phyloP scores from a whole-genome alignment of 1,140 invertebrate species.

The Halesus radiatus region DNA sequence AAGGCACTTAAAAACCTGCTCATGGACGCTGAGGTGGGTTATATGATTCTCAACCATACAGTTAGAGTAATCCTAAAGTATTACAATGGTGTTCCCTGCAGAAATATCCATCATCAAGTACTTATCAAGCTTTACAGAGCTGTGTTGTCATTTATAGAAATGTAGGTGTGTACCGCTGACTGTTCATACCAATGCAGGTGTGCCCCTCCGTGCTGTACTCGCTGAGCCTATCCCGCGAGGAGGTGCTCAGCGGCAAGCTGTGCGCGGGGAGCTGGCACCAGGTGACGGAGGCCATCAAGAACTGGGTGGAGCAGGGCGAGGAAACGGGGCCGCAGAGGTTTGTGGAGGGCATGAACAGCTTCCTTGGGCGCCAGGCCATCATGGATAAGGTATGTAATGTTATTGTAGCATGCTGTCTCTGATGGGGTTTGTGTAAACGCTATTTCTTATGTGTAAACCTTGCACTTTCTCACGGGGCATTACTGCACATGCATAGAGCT shows the following conservation, averaged over 20 bases:
- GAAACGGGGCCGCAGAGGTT: not conserved
- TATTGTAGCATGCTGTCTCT: not conserved
- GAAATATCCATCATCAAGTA: too few species aligned
- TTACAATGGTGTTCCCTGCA: too few species aligned
- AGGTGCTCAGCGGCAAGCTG: constrained; percentile 65
- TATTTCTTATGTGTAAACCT: too few species aligned
- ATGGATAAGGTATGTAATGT: constrained; percentile 61
- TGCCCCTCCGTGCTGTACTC: constrained; percentile 63
- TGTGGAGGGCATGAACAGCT: constrained; percentile 61
- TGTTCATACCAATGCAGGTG: constrained; percentile 25
- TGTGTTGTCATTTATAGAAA: too few species aligned
- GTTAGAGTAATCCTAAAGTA: too few species aligned
- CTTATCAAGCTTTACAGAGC: too few species aligned
- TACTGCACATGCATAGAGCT: too few species aligned
- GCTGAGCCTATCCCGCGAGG: constrained; percentile 62
- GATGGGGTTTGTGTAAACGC: too few species aligned
- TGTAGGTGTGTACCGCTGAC: too few species aligned
- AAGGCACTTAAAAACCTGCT: constrained; percentile 44
- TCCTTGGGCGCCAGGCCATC: constrained; percentile 68
- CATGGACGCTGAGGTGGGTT: constrained; percentile 9
- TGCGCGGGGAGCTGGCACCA: constrained; percentile 11
- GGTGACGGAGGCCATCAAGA: not conserved
- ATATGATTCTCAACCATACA: too few species aligned
- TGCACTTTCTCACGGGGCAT: constrained; percentile 10
- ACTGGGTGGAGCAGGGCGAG: constrained; percentile 43